These are phyloP conservation scores for Ivindomyrus marchei DNA, from an alignment of 2,113 vertebrate species.

Conservation along the genomic window DNA sequence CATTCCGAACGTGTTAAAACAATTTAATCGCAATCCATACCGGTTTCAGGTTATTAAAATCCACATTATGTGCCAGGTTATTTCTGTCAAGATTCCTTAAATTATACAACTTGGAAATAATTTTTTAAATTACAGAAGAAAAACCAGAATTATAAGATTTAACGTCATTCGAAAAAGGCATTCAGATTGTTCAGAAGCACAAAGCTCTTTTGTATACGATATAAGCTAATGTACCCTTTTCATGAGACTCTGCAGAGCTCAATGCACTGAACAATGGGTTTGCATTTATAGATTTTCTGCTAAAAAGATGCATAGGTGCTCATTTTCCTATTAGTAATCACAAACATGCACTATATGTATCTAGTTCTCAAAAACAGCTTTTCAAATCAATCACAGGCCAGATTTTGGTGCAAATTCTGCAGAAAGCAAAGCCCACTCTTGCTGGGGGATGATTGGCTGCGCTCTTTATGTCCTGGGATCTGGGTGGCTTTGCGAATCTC, in stretches of 20 bases:
- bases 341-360: background rate
- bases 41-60: background rate
- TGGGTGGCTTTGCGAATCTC: slow-evolving; percentile 40
- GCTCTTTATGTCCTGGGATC: slow-evolving; percentile 17
- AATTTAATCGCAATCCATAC: background rate
- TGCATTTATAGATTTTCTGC: background rate
- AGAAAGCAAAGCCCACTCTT: background rate
- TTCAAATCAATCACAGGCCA: slow-evolving; percentile 11
- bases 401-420: background rate
- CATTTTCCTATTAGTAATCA: slow-evolving; percentile 20
- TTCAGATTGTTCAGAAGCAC: background rate
- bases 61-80: background rate
- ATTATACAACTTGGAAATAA: background rate
- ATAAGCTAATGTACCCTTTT: background rate
- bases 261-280: background rate
- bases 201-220: background rate
- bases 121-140: background rate
- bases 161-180: background rate
- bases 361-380: background rate
- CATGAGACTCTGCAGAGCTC: background rate
- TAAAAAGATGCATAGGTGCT: slow-evolving; percentile 23
- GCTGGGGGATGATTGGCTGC: background rate
- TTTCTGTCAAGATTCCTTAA: background rate
- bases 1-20: background rate
- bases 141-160: slow-evolving; percentile 6